A percentile compares a stretch with the other conserved stretches of the same genome.
Conservation (phyloP, 2,888 invertebrate genomes). For the Gastracanthus pulcherrimus region DNA sequence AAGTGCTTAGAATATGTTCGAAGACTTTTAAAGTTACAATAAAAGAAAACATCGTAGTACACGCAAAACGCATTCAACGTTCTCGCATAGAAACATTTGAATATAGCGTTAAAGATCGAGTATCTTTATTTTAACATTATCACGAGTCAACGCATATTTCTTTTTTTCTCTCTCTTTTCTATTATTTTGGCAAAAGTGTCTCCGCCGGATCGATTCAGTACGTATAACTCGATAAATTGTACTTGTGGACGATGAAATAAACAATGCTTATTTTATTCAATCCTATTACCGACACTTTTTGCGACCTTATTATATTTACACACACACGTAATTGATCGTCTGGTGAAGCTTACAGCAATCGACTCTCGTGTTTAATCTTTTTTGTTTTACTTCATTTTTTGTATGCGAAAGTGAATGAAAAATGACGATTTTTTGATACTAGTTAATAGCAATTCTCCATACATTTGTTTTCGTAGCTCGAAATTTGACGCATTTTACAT, state of each 20-base stretch:
- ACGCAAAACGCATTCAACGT: constrained; percentile 72
- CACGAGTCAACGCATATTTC: constrained; percentile 42
- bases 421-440: constrained; percentile 38
- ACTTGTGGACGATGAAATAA: constrained; percentile 49
- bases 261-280: constrained; percentile 28
- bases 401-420: constrained; percentile 47
- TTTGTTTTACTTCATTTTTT: constrained; percentile 15
- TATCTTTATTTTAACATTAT: constrained; percentile 48
- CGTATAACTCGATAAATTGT: constrained; percentile 54
- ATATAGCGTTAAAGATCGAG: constrained; percentile 46
- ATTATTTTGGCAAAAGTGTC: constrained; percentile 49
- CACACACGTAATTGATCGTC: constrained; percentile 46
- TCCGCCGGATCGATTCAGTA: constrained; percentile 40
- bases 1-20: constrained; percentile 71
- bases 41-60: constrained; percentile 72
- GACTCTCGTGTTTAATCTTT: constrained; percentile 19
- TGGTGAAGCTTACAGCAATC: constrained; percentile 41
- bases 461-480: constrained; percentile 31
- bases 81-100: constrained; percentile 67
- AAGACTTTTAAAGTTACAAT: constrained; percentile 70
- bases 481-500: constrained; percentile 45
- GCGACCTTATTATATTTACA: constrained; percentile 41
- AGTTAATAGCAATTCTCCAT: constrained; percentile 19
- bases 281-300: constrained; percentile 31
- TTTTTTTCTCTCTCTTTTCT: constrained; percentile 18